Conservation (phyloP, 92 coral and sea anemone genomes). For the Heliopora coerulea region DNA sequence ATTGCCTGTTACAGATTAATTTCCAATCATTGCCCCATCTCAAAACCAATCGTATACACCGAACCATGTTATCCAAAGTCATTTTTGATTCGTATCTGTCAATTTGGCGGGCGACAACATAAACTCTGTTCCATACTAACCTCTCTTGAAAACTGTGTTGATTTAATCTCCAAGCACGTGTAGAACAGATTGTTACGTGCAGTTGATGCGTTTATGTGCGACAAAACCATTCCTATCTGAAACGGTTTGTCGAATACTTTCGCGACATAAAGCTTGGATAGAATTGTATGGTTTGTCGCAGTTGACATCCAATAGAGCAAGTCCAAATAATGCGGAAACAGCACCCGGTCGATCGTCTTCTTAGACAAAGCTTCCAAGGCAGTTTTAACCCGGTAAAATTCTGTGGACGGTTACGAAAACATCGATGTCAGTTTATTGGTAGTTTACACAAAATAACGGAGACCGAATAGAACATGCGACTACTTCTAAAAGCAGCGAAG, state of each 20-base stretch:
- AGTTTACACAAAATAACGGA: no score
- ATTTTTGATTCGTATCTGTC: no score
- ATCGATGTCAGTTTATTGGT: background rate
- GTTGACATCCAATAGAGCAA: slow-evolving; percentile 22
- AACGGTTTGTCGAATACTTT: slow-evolving; percentile 17
- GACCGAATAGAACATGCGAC: no score
- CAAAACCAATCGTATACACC: no score
- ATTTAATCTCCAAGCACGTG: slow-evolving; percentile 17
- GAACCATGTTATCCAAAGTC: background rate
- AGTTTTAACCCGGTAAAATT: background rate
- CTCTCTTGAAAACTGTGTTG: background rate
- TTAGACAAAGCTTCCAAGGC: slow-evolving; percentile 12
- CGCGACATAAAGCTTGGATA: slow-evolving; percentile 7
- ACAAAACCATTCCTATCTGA: slow-evolving; percentile 37
- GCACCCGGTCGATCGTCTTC: slow-evolving; percentile 11
- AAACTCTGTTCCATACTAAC: no score
- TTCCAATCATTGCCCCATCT: no score
- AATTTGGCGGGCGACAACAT: no score
- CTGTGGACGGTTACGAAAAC: background rate
- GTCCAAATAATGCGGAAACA: slow-evolving; percentile 37
- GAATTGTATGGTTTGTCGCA: background rate
- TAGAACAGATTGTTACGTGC: background rate
- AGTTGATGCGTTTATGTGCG: background rate
- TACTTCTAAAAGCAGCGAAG: no score
- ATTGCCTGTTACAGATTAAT: no score